Percentiles rank a stretch among this genome's conserved stretches.
Evolutionary conservation across 2,113 vertebrate genomes (phyloP).

Genomic region (Chloropsis cyanopogon): DNA sequence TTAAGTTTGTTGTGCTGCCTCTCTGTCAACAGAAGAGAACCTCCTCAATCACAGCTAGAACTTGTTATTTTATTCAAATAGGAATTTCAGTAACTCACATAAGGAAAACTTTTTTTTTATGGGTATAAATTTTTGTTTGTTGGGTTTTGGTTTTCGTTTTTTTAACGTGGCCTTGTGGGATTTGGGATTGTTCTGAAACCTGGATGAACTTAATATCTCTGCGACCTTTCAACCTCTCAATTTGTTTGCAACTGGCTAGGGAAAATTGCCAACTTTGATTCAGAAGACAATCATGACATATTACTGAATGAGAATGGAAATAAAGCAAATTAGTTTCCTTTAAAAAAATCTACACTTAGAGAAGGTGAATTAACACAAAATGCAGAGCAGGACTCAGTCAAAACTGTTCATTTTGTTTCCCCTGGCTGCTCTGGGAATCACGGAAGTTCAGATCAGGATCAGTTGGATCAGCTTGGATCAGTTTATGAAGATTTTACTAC

Average conservation of each 20-base stretch:
- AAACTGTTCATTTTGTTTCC: not conserved
- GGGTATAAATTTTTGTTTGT: not conserved
- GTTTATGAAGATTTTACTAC: not conserved
- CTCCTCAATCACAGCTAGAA: not conserved
- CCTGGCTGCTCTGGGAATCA: not conserved
- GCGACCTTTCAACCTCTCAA: not conserved
- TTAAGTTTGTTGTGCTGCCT: slow-evolving; percentile 18
- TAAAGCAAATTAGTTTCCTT: not conserved
- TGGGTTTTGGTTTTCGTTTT: not conserved
- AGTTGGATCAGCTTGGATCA: not conserved
- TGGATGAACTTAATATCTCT: not conserved
- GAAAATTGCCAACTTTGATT: not conserved
- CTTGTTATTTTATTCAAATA: not conserved
- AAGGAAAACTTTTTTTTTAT: not conserved
- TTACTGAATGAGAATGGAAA: not conserved
- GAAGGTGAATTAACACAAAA: not conserved
- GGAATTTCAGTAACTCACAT: not conserved
- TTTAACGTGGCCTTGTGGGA: not conserved
- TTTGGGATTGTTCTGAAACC: not conserved
- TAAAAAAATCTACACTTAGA: not conserved
- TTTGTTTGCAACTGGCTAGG: not conserved
- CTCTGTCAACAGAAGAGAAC: slow-evolving; percentile 10
- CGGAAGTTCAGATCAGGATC: not conserved
- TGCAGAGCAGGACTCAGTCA: not conserved
- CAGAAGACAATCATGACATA: not conserved